Evolutionary conservation across 1,140 invertebrate species (phyloP).

Genomic region (Tetramorium parvispinum): DNA sequence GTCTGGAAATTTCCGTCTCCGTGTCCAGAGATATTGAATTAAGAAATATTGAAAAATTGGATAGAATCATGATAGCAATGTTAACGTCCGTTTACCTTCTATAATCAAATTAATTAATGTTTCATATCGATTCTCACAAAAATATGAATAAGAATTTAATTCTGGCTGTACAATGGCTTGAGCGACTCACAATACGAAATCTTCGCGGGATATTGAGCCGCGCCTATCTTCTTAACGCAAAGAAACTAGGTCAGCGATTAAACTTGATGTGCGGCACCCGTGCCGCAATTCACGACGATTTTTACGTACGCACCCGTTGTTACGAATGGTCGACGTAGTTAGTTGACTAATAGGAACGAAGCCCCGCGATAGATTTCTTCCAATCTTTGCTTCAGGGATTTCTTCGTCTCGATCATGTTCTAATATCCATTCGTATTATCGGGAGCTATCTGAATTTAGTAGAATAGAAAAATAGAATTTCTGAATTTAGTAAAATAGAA

Average conservation of each 20-base stretch:
- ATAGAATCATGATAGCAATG: background rate
- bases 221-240: slow-evolving; percentile 45
- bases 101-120: background rate
- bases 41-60: background rate
- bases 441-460: background rate
- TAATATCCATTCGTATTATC: background rate
- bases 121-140: background rate
- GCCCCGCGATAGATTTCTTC: background rate
- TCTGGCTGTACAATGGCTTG: background rate
- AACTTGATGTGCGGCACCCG: slow-evolving; percentile 55
- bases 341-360: slow-evolving; percentile 40
- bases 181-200: background rate
- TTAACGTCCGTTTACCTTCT: background rate
- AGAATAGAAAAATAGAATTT: background rate
- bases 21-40: background rate
- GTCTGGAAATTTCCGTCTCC: slow-evolving; percentile 6
- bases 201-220: slow-evolving; percentile 30
- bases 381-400: background rate
- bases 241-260: slow-evolving; percentile 54
- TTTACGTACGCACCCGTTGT: slow-evolving; percentile 52
- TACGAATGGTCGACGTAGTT: slow-evolving; percentile 47
- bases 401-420: no score
- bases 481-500: background rate
- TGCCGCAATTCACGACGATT: slow-evolving; percentile 45
- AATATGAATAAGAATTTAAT: slow-evolving; percentile 16